phyloP scores from a whole-genome alignment of 2,113 vertebrate species.

The Oryzias celebensis region DNA sequence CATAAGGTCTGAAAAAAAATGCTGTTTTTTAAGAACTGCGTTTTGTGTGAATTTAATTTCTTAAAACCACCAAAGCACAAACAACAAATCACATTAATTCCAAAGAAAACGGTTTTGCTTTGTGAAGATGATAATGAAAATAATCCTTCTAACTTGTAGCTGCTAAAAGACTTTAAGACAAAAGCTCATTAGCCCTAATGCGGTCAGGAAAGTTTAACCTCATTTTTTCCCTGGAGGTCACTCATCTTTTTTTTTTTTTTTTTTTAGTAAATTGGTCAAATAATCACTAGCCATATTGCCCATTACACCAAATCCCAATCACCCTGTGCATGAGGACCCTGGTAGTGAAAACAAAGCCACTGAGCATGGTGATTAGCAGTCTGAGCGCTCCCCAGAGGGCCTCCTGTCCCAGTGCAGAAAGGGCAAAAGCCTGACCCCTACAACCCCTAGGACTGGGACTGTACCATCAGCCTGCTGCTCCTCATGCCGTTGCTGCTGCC shows the following conservation, averaged over 20 bases:
- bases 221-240: too few relatives aligned
- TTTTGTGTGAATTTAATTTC: too few relatives aligned
- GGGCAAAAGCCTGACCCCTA: constrained; percentile 72
- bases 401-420: constrained; percentile 64
- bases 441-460: constrained; percentile 93
- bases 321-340: constrained; percentile 73
- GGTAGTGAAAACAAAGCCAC: constrained; percentile 70
- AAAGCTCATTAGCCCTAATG: constrained; percentile 11
- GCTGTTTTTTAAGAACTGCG: too few relatives aligned
- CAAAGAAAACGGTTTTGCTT: too few relatives aligned
- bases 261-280: constrained; percentile 47
- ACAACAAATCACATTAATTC: too few relatives aligned
- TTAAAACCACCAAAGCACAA: too few relatives aligned
- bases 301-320: constrained; percentile 88
- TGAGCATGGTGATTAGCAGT: constrained; percentile 65
- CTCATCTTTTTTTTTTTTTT: constrained; percentile 9
- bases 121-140: too few relatives aligned
- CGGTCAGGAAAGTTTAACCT: constrained; percentile 11
- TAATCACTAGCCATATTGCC: constrained; percentile 88
- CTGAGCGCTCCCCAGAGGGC: constrained; percentile 55
- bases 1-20: too few relatives aligned
- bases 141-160: too few relatives aligned
- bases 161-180: not conserved
- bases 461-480: constrained; percentile 97
- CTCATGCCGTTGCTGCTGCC: constrained; percentile 77